These are phyloP conservation scores for Ctenicera cuprea DNA, from an alignment of 2,888 invertebrate genomes.

Conservation along the genomic window DNA sequence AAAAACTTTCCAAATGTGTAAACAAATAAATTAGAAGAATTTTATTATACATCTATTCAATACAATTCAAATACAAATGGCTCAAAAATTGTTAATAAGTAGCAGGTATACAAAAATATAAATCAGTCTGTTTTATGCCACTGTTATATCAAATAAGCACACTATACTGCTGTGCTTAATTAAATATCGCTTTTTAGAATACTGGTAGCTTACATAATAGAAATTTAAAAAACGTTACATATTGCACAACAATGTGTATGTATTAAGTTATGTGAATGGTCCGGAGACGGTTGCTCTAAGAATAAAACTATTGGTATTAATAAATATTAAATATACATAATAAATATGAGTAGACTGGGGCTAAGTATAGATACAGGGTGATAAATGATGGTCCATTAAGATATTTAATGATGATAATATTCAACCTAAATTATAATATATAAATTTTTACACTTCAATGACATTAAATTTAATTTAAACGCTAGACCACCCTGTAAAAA, in stretches of 20 bases:
- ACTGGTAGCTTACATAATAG: background rate
- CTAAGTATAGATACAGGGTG: background rate
- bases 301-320: background rate
- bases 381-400: background rate
- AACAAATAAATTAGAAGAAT: too few species aligned
- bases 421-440: too few species aligned
- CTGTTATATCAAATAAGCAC: background rate
- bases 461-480: too few species aligned
- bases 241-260: background rate
- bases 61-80: too few species aligned
- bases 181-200: background rate
- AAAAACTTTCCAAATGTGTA: too few species aligned
- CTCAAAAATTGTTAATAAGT: background rate
- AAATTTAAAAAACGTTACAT: background rate
- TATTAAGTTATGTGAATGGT: background rate
- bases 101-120: background rate
- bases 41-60: too few species aligned
- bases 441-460: background rate
- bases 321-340: conserved; percentile 9
- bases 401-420: background rate
- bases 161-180: background rate
- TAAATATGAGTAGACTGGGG: background rate
- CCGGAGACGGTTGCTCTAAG: background rate
- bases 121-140: conserved; percentile 7
- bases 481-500: too few species aligned